Evolutionary conservation across 2,797 vertebrate genomes (phyloP), one percentile per base, ranked within the genome.

Genomic region (Babyrousa celebensis): DNA sequence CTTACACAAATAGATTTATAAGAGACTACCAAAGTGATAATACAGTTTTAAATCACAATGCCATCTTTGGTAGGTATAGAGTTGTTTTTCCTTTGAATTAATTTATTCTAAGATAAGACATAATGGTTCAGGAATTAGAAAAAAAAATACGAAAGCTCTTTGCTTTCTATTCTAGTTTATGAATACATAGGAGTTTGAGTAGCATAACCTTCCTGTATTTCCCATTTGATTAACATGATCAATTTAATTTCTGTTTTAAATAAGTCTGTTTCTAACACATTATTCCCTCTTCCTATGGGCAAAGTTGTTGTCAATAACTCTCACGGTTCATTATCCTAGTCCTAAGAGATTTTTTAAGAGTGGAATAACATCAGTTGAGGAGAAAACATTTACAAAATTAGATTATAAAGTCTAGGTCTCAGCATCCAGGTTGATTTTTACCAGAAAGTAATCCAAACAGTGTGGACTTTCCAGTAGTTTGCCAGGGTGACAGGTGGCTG

Each of bases 161-260:
- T 1, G 56, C 12, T 67, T 86, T 75, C 71, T 70, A 43, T 78
- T 80, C n/a, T 83, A 52, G 10, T n/a, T 52, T 78, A 77, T 83
- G 56, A 95, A 95, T 80, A 95, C 92, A 94, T 63, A 91, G 40
- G n/a, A 87, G 43, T 78, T 60, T 89, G 62, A 94, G n/a, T 56
- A 89, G 68, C 75, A 85, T 58, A 93, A 92, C 52, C 71, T 94
- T 92, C 68, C 68, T 83, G 62, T 91, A 95, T 89, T 94, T 95
- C 72, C 95, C 77, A 95, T 95, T 95, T 94, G 75, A 94, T 93
- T 96, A 95, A 91, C 67, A 80, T 89, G 83, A 96, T 94, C 89
- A 86, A 95, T 94, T 96, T 95, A 84, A 96, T 90, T 88, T 98
- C 56, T 95, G 43, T 89, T 97, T 89, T 85, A 97, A 97, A 97